Evolutionary conservation across 2,113 vertebrate genomes (phyloP), one percentile per base, ranked within the genome.

Genomic region (Bubo scandiacus): DNA sequence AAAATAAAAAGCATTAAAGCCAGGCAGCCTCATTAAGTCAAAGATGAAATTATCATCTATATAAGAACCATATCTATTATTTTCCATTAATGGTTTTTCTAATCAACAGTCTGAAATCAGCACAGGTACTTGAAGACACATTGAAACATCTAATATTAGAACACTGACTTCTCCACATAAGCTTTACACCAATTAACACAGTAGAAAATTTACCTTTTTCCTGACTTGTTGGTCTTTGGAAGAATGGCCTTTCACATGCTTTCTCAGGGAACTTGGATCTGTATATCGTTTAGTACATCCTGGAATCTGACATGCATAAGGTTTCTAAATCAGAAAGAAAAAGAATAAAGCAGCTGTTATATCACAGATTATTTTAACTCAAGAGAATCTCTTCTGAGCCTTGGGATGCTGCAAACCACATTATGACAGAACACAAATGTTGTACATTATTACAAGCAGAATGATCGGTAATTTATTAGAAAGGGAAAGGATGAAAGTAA

Each of bases 231-330:
- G 98, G 84, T 99, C 99, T 98, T 99, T 99, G 87, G 98, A 98
- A 57, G 99, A 99, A 97, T 99, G 99, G 43, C 99, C 99, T 97
- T 99, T 99, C 93, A 99, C 98, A 12, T 99, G 99, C 92, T 99
- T 99, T 97, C 99, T 98, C 92, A 99, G 96, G 77, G 99, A 99
- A 98, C 99, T 99, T 81, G 99, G 99, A 94, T 99, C 99, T 73
- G 99, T 99, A 96, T 99, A 99, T 63, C 99, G 98, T 97, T 99
- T 99, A 72, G 96, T 96, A 93, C 99, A 99, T 94, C 99, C 99
- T 51, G 98, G 99, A 97, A 99, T 98, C 98, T 99, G 99, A 98
- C 99, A 99, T 2, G 98, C 99, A 51, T 99, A 99, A 32, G 99
- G 99, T 98, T 99, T 99, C 99, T 99, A 97, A 92, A 71, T 94